These are phyloP conservation scores for Sarotherodon lohbergeri DNA, from an alignment of 2,113 vertebrate species.

Conservation along the genomic window DNA sequence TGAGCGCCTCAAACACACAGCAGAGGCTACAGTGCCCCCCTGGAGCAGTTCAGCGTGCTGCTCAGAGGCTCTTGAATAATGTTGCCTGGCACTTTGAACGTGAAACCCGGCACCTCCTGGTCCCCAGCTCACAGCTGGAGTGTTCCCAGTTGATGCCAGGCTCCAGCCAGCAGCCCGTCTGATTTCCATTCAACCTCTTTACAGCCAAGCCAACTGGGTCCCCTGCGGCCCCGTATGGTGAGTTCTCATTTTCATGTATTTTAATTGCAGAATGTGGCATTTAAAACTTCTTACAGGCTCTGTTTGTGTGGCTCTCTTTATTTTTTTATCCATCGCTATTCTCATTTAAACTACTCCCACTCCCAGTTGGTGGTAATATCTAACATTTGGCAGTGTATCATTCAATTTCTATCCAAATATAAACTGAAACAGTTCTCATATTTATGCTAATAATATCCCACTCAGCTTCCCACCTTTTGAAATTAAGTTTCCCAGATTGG, in stretches of 20 bases:
- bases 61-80: background rate
- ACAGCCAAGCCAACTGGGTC: background rate
- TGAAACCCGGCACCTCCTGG: background rate
- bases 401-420: background rate
- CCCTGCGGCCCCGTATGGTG: background rate
- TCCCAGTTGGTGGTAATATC: background rate
- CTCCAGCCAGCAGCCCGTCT: background rate
- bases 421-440: background rate
- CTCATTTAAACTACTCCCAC: background rate
- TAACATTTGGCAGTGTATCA: background rate
- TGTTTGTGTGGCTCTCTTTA: background rate
- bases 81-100: background rate
- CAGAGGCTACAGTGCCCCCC: background rate
- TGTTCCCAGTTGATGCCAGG: background rate
- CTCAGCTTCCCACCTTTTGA: background rate
- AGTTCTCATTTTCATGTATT: background rate
- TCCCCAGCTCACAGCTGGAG: background rate
- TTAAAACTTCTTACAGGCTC: background rate
- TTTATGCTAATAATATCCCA: background rate
- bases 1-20: background rate
- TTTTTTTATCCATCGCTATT: background rate
- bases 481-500: background rate
- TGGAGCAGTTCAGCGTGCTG: background rate
- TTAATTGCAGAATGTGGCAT: slow-evolving; percentile 4
- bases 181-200: background rate